Base-by-base conservation (phyloP, 2,113 vertebrate species). In the Furnarius figulus region DNA sequence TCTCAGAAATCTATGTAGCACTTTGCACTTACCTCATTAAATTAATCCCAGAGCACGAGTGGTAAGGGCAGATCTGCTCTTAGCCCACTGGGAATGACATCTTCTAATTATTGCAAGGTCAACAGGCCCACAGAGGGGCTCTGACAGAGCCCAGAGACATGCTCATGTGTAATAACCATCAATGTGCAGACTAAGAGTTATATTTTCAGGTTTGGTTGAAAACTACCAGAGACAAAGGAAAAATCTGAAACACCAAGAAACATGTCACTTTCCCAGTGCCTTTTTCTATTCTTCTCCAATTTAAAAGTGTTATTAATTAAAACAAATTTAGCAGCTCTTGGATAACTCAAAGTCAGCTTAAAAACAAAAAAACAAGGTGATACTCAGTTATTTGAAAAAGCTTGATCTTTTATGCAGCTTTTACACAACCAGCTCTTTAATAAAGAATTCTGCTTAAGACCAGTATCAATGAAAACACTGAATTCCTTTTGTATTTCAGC, bases 1-100 rank as follows among this genome's bases (percentile, higher is more conserved):
- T 62, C 42, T 50, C 28, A 73, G 52, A 67, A 70, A 9, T 13
- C 66, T 40, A 16, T 0, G 0, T 1, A 62, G 23, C 24, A 15
- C 74, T 89, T 73, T 67, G 73, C 44, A 56, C 19, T 72, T 37
- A 8, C 56, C 9, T 65, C 52, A 65, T 61, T 80, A 94, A 81
- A 63, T 78, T 72, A 85, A 61, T 47, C 42, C 86, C 84, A 90
- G 73, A 90, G 47, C 35, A 55, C 2, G 7, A 82, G 24, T 1
- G 20, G 20, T 65, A 44, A 87, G 33, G 53, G 63, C 17, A 86
- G 50, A 70, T 46, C 14, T 66, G 58, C 35, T 68, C 4, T 27
- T 56, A 62, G 30, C 14, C 71, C 74, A 40, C 1, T 40, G 35
- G 58, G 71, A 91, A 83, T 40, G 28, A 71, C 66, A 76, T 33